These are phyloP conservation scores for Somateria mollissima DNA, from an alignment of 2,797 vertebrate genomes.

Conservation along the genomic window DNA sequence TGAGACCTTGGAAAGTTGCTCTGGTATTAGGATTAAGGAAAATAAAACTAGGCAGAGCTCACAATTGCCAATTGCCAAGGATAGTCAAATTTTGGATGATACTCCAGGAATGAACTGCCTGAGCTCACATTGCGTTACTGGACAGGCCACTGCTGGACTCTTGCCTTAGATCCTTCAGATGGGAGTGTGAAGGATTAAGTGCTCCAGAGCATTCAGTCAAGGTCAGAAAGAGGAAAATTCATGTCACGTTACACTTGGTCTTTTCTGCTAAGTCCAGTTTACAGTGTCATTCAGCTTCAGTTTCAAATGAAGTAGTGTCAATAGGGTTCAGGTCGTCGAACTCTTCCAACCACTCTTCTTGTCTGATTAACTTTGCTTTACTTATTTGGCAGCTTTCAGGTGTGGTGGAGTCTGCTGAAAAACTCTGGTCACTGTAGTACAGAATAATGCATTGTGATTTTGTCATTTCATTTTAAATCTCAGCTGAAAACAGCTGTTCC, in stretches of 20 bases:
- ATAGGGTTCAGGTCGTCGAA: not conserved
- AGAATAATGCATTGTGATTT: not conserved
- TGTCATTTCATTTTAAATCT: not conserved
- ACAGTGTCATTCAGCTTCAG: not conserved
- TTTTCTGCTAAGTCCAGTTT: not conserved
- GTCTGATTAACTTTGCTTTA: not conserved
- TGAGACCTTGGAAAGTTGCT: not conserved
- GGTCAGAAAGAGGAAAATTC: conserved; percentile 16
- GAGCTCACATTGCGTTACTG: not conserved
- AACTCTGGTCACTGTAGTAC: not conserved
- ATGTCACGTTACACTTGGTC: not conserved
- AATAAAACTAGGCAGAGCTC: not conserved
- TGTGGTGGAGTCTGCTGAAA: not conserved
- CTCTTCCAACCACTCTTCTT: not conserved
- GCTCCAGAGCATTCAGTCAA: not conserved
- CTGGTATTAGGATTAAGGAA: not conserved
- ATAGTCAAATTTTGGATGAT: not conserved
- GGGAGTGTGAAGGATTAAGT: not conserved
- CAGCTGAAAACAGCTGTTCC: conserved; percentile 8
- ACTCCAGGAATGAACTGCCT: not conserved
- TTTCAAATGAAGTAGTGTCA: not conserved
- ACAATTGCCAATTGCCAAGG: not conserved
- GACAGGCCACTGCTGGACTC: not conserved
- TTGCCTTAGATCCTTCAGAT: not conserved
- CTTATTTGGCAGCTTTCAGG: not conserved